These are phyloP conservation scores for Heliconius hewitsoni DNA, from an alignment of 1,140 invertebrate species.

Conservation along the genomic window DNA sequence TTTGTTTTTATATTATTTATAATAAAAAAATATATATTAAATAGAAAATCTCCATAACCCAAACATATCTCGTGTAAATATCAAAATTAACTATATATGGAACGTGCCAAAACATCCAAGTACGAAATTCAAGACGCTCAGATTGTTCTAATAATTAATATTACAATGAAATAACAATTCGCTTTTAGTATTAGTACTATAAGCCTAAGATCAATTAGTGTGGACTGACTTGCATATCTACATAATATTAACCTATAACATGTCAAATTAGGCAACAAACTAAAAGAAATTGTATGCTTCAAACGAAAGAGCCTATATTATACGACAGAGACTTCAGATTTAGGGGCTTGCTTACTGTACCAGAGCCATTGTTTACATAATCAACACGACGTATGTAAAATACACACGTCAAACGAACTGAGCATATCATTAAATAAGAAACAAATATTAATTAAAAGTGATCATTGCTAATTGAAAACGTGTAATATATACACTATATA, in stretches of 20 bases:
- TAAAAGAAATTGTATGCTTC: neutral
- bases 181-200: neutral
- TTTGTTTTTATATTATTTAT: too few species aligned
- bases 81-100: too few species aligned
- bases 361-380: slow-evolving; percentile 25
- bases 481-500: too few species aligned
- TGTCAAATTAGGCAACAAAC: neutral
- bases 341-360: neutral
- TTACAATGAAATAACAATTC: neutral
- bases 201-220: neutral
- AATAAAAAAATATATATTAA: too few species aligned
- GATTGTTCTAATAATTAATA: neutral
- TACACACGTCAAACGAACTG: neutral
- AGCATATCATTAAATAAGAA: neutral
- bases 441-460: neutral
- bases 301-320: neutral
- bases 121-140: too few species aligned
- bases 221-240: neutral
- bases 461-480: neutral
- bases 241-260: neutral
- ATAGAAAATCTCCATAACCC: too few species aligned
- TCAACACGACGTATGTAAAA: slow-evolving; percentile 24
- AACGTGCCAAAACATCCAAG: too few species aligned
- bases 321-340: neutral
- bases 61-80: too few species aligned